Percentiles rank a stretch among this genome's conserved stretches.
These are phyloP conservation scores for Pungitius pungitius DNA, from an alignment of 2,113 vertebrate species.

Conservation along the genomic window DNA sequence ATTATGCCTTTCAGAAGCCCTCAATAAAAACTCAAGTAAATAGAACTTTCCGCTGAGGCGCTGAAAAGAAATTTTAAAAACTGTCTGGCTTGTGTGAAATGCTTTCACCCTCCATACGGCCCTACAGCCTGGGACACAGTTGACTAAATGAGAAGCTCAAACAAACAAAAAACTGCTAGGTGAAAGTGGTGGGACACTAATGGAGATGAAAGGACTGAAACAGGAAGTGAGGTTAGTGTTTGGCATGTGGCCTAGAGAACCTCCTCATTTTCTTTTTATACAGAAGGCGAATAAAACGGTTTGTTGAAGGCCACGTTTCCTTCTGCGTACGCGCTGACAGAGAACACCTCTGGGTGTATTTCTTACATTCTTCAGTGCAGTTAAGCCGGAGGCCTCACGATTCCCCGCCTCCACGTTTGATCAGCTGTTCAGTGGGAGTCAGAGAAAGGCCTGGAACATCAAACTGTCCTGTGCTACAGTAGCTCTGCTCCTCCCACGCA, in stretches of 20 bases:
- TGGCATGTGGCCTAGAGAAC: slow-evolving; percentile 51
- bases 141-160: slow-evolving; percentile 35
- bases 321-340: slow-evolving; percentile 2
- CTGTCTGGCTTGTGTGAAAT: slow-evolving; percentile 17
- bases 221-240: slow-evolving; percentile 61
- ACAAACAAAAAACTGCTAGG: slow-evolving; percentile 48
- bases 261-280: slow-evolving; percentile 27
- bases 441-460: slow-evolving; percentile 15
- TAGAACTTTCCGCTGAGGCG: slow-evolving; percentile 56
- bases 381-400: slow-evolving; percentile 19
- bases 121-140: slow-evolving; percentile 16
- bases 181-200: slow-evolving; percentile 47
- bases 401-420: slow-evolving; percentile 29
- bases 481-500: neutral
- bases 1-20: slow-evolving; percentile 61
- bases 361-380: slow-evolving; percentile 41
- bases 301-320: slow-evolving; percentile 19
- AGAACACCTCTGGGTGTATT: slow-evolving; percentile 40
- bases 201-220: slow-evolving; percentile 53
- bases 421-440: slow-evolving; percentile 56
- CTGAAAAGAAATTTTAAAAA: slow-evolving; percentile 31
- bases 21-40: slow-evolving; percentile 74
- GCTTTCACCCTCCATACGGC: slow-evolving; percentile 26
- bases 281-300: slow-evolving; percentile 12
- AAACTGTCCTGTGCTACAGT: neutral